phyloP scores from a whole-genome alignment of 2,113 vertebrate genomes.

The Oncorhynchus clarkii region DNA sequence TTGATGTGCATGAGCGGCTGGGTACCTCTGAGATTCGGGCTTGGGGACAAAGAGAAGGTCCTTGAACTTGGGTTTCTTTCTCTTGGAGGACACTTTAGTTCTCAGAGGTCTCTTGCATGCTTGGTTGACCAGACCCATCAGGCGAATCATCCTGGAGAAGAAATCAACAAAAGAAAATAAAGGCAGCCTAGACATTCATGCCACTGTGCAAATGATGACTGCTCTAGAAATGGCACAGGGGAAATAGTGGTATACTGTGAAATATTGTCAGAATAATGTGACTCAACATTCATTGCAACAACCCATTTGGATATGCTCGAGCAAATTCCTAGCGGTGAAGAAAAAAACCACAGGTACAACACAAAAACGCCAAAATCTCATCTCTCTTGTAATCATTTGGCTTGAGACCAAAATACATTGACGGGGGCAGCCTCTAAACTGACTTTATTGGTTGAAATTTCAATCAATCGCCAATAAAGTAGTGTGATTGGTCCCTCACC shows the following conservation, averaged over 20 bases:
- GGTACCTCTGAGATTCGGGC: constrained; percentile 81
- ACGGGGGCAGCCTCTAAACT: background rate
- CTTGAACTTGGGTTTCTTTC: constrained; percentile 91
- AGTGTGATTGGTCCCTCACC: constrained; percentile 65
- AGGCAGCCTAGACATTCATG: background rate
- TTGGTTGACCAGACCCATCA: constrained; percentile 90
- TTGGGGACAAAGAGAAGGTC: constrained; percentile 81
- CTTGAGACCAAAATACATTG: background rate
- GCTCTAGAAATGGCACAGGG: background rate
- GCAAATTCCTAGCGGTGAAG: no score
- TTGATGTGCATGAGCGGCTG: constrained; percentile 39
- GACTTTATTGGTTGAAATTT: background rate
- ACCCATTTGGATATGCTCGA: no score
- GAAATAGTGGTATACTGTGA: background rate
- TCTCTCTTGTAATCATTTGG: background rate
- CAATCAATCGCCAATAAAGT: constrained; percentile 25
- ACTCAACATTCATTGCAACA: background rate
- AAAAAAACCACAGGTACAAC: no score
- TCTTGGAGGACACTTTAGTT: constrained; percentile 78
- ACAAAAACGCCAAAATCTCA: no score
- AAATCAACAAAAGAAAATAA: constrained; percentile 32
- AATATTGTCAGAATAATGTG: background rate
- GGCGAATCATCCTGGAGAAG: constrained; percentile 82
- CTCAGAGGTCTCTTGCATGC: constrained; percentile 87
- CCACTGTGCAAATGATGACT: background rate